Conservation (phyloP, 2,113 vertebrate species). For the Pomatorhinus ruficollis region DNA sequence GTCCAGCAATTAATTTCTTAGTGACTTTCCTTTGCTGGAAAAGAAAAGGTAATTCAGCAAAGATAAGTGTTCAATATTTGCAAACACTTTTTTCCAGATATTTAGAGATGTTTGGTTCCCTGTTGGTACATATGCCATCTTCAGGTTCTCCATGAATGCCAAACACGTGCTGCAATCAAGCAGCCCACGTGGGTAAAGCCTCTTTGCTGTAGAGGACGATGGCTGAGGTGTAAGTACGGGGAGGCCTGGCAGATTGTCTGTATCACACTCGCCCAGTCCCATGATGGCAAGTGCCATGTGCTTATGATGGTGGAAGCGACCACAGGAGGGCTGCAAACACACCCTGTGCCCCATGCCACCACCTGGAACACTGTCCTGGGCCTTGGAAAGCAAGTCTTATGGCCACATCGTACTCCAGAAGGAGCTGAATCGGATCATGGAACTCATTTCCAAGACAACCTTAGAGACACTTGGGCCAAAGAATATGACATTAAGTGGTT, state of each 20-base stretch:
- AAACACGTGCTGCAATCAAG: neutral
- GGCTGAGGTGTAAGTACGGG: neutral
- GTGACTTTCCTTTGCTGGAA: neutral
- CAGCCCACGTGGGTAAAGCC: neutral
- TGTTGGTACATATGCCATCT: accelerated
- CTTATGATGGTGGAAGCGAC: neutral
- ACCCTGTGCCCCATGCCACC: neutral
- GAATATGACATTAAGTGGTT: too few relatives aligned
- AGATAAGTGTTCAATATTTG: neutral
- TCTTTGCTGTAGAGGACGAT: accelerated
- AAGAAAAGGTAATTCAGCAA: neutral
- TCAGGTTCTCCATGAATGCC: neutral
- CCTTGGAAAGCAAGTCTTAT: neutral
- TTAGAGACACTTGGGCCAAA: neutral
- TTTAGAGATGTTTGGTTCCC: neutral
- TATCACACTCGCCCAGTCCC: too few relatives aligned
- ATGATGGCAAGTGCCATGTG: neutral
- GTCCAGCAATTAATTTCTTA: neutral
- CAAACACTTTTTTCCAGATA: neutral
- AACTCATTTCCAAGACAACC: neutral
- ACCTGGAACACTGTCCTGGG: accelerated
- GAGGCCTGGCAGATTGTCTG: neutral
- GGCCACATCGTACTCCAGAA: accelerated
- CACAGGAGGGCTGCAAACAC: neutral
- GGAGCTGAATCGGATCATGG: neutral